A percentile compares a stretch with the other conserved stretches of the same genome.
Evolutionary conservation across 2,113 vertebrate genomes (phyloP).

Genomic region (Gymnogyps californianus): DNA sequence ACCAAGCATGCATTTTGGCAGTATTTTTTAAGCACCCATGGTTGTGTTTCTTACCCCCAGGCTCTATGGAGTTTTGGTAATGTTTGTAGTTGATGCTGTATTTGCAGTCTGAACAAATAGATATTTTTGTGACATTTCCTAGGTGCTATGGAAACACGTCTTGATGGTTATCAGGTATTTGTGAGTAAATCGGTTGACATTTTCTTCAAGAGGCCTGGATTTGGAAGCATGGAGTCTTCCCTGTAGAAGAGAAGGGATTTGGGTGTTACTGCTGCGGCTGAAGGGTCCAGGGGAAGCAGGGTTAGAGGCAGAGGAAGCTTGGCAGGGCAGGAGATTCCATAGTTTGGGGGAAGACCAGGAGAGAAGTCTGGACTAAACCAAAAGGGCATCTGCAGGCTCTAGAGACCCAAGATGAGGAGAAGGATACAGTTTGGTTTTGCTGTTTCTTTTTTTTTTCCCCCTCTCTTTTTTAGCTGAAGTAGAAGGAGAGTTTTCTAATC

Average conservation of each 20-base stretch:
- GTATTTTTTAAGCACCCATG: background rate
- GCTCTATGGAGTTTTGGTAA: background rate
- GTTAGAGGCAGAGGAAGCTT: background rate
- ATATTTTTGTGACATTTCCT: background rate
- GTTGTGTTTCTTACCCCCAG: background rate
- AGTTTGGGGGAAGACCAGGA: background rate
- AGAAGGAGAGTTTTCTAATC: background rate
- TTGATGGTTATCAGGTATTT: background rate
- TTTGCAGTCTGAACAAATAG: background rate
- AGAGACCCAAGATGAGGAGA: too few relatives aligned
- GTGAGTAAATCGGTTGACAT: background rate
- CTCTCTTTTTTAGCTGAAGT: background rate
- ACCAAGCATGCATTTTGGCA: background rate
- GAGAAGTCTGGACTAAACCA: background rate
- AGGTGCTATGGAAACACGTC: background rate
- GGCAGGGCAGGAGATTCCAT: background rate
- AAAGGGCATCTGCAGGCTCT: background rate
- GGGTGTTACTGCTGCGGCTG: background rate
- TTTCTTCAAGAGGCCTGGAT: background rate
- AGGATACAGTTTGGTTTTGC: background rate
- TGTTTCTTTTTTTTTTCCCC: background rate
- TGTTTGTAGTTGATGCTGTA: background rate
- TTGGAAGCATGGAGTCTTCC: background rate
- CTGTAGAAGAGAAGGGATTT: background rate
- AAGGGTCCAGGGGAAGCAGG: background rate